These are phyloP conservation scores for Meloidogyne floridensis DNA, from an alignment of 1,140 invertebrate genomes.

Conservation along the genomic window DNA sequence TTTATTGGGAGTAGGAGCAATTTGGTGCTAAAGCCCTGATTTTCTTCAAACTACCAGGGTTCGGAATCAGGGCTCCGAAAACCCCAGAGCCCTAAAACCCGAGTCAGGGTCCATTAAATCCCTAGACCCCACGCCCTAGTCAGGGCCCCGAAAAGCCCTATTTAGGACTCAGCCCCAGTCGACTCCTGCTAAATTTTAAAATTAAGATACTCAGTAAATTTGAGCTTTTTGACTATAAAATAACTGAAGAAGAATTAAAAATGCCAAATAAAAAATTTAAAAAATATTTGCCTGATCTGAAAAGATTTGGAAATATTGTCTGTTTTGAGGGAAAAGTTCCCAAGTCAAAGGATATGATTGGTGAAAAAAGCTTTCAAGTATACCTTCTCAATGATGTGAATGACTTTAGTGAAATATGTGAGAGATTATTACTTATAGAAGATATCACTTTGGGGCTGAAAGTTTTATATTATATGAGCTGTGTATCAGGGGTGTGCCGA, in stretches of 20 bases:
- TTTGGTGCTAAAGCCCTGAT: too few relatives aligned
- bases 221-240: neutral
- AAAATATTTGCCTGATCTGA: neutral
- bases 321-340: constrained; percentile 6
- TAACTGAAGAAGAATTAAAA: neutral
- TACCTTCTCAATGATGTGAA: neutral
- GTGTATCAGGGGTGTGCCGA: too few relatives aligned
- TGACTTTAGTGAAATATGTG: neutral
- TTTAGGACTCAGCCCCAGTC: too few relatives aligned
- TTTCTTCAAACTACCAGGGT: too few relatives aligned
- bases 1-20: too few relatives aligned
- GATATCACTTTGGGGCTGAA: too few relatives aligned
- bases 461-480: too few relatives aligned
- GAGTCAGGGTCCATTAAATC: too few relatives aligned
- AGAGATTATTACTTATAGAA: neutral
- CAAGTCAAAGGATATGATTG: neutral
- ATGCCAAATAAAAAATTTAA: neutral
- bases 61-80: too few relatives aligned
- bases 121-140: too few relatives aligned
- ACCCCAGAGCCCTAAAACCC: too few relatives aligned
- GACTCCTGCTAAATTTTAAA: neutral
- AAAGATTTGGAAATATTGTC: neutral
- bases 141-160: too few relatives aligned
- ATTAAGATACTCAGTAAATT: neutral
- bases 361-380: neutral